A percentile compares a stretch with the other conserved stretches of the same genome.
phyloP scores from a whole-genome alignment of 1,140 invertebrate genomes.

The Platyura marginata region DNA sequence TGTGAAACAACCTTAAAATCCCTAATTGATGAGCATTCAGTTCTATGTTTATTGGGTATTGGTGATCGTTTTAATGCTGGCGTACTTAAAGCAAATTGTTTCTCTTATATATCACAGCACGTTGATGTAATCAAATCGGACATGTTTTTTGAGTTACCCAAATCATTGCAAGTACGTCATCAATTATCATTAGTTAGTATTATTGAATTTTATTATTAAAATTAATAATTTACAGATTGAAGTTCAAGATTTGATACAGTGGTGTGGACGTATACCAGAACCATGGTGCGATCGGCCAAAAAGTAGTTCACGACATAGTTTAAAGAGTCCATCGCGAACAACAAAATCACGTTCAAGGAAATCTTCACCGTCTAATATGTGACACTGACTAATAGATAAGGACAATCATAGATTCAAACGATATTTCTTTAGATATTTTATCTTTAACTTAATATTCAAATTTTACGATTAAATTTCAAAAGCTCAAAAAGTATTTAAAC shows the following conservation, averaged over 20 bases:
- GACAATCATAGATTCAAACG: constrained; percentile 1
- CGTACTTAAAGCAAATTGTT: constrained; percentile 32
- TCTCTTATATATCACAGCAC: constrained; percentile 34
- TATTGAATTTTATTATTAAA: neutral
- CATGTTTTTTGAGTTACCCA: constrained; percentile 40
- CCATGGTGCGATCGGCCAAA: constrained; percentile 16
- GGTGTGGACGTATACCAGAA: constrained; percentile 20
- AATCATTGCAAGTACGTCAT: constrained; percentile 37
- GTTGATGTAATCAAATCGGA: constrained; percentile 37
- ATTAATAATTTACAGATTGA: constrained; percentile 10
- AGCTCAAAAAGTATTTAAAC: no score
- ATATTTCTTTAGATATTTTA: no score
- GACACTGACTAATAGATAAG: constrained; percentile 9
- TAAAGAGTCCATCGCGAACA: constrained; percentile 15
- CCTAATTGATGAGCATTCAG: constrained; percentile 41
- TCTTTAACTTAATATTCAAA: no score
- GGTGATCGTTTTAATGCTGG: constrained; percentile 45
- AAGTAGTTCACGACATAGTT: constrained; percentile 14
- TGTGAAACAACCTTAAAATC: constrained; percentile 38
- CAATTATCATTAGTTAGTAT: constrained; percentile 3
- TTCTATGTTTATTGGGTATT: constrained; percentile 41
- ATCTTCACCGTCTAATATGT: constrained; percentile 20
- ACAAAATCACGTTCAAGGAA: constrained; percentile 13
- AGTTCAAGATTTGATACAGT: constrained; percentile 20
- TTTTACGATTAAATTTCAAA: no score